phyloP scores from a whole-genome alignment of 2,888 invertebrate genomes.

The Eustalomyia histrio region DNA sequence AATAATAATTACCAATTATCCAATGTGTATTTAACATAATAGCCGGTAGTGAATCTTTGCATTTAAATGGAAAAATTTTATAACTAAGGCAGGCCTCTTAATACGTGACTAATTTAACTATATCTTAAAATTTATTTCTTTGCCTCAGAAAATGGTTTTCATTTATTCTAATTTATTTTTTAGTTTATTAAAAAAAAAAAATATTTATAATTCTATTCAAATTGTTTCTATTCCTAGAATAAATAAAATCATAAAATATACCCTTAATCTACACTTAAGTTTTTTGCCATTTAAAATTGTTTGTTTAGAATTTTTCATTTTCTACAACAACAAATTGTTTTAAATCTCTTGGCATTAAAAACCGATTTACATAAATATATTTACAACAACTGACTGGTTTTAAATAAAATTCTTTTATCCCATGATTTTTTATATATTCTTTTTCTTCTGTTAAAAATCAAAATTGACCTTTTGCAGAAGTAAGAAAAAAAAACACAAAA shows the following conservation, averaged over 20 bases:
- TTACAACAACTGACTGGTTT: neutral
- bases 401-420: neutral
- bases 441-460: slow-evolving; percentile 9
- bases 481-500: neutral
- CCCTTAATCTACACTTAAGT: slow-evolving; percentile 25
- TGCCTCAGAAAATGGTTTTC: neutral
- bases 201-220: neutral
- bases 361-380: slow-evolving; percentile 54
- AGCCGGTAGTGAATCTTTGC: neutral
- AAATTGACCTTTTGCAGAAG: slow-evolving; percentile 16
- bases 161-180: neutral
- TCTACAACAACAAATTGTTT: slow-evolving; percentile 44
- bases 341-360: slow-evolving; percentile 56
- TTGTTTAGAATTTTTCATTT: neutral
- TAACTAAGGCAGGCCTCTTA: neutral
- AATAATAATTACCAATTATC: neutral
- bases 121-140: neutral
- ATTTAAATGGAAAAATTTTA: slow-evolving; percentile 1
- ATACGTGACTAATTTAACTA: neutral
- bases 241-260: neutral
- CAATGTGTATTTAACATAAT: neutral
- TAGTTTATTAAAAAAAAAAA: neutral
- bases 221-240: neutral
- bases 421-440: neutral
- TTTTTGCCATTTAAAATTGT: neutral